Conservation (phyloP, 1,140 invertebrate species). For the Lanistes nyassanus region DNA sequence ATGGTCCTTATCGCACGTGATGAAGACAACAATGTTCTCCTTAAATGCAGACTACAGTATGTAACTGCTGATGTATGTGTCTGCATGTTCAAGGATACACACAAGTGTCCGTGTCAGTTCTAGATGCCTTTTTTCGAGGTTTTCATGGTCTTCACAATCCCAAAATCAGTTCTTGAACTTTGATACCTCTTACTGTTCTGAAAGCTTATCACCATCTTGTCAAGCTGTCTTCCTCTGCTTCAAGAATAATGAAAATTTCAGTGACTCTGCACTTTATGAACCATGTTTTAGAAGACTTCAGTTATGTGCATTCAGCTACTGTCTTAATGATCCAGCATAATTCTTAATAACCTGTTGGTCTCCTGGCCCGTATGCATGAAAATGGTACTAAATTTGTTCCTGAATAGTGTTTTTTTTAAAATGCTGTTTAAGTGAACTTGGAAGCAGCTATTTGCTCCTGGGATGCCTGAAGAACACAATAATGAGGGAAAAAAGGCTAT, state of each 20-base stretch:
- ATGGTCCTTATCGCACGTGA: slow-evolving; percentile 65
- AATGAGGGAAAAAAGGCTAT: too few species aligned
- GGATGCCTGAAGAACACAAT: too few species aligned
- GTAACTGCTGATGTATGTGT: slow-evolving; percentile 6
- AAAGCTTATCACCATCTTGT: background rate
- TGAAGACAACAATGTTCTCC: slow-evolving; percentile 63
- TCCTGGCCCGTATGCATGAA: too few species aligned
- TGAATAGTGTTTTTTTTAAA: too few species aligned
- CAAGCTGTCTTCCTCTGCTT: too few species aligned
- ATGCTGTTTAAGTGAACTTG: too few species aligned
- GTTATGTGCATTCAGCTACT: background rate
- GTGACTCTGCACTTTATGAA: background rate
- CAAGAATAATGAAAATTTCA: too few species aligned
- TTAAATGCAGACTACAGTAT: slow-evolving; percentile 63
- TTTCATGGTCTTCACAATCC: background rate
- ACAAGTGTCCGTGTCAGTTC: background rate
- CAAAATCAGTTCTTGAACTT: background rate
- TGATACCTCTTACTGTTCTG: background rate
- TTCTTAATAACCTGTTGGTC: too few species aligned
- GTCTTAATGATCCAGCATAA: too few species aligned
- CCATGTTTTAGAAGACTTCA: background rate
- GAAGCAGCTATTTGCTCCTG: too few species aligned
- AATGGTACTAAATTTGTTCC: too few species aligned
- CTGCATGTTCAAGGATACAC: background rate
- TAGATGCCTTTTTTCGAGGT: background rate